phyloP scores from a whole-genome alignment of 2,888 invertebrate species.

The Crematogaster levior region DNA sequence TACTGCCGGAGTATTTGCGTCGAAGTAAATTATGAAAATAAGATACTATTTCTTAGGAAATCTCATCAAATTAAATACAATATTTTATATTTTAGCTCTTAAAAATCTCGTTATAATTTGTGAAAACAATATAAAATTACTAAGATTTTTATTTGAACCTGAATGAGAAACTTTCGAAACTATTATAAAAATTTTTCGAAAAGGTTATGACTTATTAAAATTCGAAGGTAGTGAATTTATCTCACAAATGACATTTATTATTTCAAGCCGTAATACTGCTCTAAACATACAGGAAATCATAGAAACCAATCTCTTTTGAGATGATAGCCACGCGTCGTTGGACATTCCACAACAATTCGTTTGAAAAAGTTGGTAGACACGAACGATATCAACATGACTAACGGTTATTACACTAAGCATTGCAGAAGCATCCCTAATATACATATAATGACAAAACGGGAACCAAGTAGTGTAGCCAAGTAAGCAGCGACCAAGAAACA shows the following conservation, averaged over 20 bases:
- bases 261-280: neutral
- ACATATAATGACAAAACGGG: constrained; percentile 10
- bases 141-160: neutral
- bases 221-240: neutral
- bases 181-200: neutral
- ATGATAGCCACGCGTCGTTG: neutral
- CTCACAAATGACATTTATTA: neutral
- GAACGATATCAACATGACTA: constrained; percentile 20
- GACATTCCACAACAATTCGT: neutral
- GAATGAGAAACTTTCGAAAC: neutral
- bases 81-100: constrained; percentile 6
- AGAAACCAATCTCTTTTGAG: constrained; percentile 1
- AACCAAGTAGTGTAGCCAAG: neutral
- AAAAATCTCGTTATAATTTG: neutral
- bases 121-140: neutral
- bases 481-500: constrained; percentile 21
- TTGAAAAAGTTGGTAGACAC: constrained; percentile 2
- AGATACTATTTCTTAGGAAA: constrained; percentile 1
- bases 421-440: neutral
- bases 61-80: neutral
- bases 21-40: constrained; percentile 1
- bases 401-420: constrained; percentile 13
- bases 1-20: neutral
- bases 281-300: too few species aligned
- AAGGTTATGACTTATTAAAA: neutral